These are phyloP conservation scores for Halichondria panicea DNA, from an alignment of 37 sponge, comb jelly and placozoan genomes.

Conservation along the genomic window DNA sequence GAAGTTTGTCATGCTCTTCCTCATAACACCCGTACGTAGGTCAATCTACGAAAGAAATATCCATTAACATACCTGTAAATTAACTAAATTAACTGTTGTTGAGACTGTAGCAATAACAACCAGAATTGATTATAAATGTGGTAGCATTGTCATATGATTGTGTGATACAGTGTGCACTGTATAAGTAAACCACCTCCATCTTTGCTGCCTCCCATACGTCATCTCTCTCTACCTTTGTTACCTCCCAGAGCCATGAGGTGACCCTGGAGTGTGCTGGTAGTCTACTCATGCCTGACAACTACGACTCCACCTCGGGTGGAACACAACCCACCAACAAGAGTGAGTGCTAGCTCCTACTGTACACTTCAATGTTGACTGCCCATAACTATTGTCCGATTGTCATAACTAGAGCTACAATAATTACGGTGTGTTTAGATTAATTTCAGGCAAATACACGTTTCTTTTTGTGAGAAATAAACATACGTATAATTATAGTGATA, in stretches of 20 bases:
- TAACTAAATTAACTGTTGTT: no score
- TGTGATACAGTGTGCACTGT: no score
- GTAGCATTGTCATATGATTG: no score
- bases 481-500: neutral
- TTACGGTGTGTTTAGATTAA: no score
- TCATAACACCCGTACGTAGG: slow-evolving; percentile 71
- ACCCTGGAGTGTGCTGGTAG: slow-evolving; percentile 72
- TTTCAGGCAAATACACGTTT: neutral
- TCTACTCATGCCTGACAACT: slow-evolving; percentile 61
- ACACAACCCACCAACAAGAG: slow-evolving; percentile 39
- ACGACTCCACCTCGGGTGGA: slow-evolving; percentile 31
- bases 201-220: neutral
- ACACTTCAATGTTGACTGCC: no score
- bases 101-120: no score
- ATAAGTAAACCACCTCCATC: no score
- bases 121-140: no score
- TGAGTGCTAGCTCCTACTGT: slow-evolving; percentile 33
- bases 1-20: slow-evolving; percentile 92
- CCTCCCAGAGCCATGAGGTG: slow-evolving; percentile 55
- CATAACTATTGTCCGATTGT: no score
- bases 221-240: neutral
- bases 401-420: no score
- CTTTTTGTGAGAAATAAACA: no score
- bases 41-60: neutral
- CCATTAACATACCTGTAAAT: no score